Evolutionary conservation across 2,888 invertebrate species (phyloP), one percentile per base, ranked within the genome.

Genomic region (Habroteleia sp.): DNA sequence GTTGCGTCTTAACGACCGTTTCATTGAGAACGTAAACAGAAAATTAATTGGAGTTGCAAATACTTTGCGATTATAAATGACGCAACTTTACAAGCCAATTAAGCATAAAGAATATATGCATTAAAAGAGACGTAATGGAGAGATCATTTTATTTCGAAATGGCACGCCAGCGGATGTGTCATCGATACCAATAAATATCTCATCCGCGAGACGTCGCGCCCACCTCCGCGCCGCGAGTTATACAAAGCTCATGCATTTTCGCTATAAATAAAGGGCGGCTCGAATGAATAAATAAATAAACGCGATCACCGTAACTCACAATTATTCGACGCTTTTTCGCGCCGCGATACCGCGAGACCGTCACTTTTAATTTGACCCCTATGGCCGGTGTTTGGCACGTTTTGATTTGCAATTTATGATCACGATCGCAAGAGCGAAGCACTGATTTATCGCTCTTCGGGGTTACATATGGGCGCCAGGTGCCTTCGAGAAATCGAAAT

Each of bases 281-380:
- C 71, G 74, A 77, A 72, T 33, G 33, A 52, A 66, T 63, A 41
- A 72, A 77, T 77, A 77, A 74, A 77, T 77, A 76, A 74, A 76
- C 29, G 58, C 74, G 77, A 72, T 77, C 71, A 58, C 66, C 74
- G 77, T 77, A 77, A 77, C 74, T 77, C 77, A 77, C 74, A 77
- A 77, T 77, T 74, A 77, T 72, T 68, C 56, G n/a, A 13, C 33
- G 48, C 56, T 44, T 66, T 77, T 74, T 77, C 68, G 71, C 54
- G 39, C 16, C 31, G 41, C 69, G 68, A 75, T 75, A 75, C 63
- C 76, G 80, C 79, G 77, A 78, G 71, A 78, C 84, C 86, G 87
- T 87, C 87, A 87, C 82, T 87, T 88, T 88, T 88, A 87, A 87
- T 88, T 88, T 85, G 79, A 58, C 73, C 71, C 73, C 68, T 77